Conservation (phyloP, 1,140 invertebrate genomes). For the Rhopalosiphum maidis region DNA sequence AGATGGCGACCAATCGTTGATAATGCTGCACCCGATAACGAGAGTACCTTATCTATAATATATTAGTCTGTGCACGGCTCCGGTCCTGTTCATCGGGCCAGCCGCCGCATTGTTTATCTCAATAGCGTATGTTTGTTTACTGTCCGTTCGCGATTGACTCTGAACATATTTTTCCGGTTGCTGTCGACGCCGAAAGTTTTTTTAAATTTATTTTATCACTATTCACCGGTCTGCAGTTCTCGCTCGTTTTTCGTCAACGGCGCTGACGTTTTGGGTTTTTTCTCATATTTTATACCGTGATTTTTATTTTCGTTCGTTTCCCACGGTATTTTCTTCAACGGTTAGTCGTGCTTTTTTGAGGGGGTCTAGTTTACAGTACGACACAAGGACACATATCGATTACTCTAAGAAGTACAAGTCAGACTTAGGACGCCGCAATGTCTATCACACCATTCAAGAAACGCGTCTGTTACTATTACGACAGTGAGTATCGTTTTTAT, state of each 20-base stretch:
- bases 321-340: background rate
- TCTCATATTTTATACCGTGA: background rate
- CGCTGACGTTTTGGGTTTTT: background rate
- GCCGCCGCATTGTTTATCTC: slow-evolving; percentile 47
- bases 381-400: background rate
- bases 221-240: background rate
- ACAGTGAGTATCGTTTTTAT: slow-evolving; percentile 81
- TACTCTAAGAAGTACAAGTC: background rate
- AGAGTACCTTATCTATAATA: too few relatives aligned
- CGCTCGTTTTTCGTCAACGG: background rate
- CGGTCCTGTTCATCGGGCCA: too few relatives aligned
- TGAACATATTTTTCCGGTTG: too few relatives aligned
- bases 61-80: too few relatives aligned
- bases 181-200: too few relatives aligned
- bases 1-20: too few relatives aligned
- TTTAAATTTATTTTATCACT: too few relatives aligned
- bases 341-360: slow-evolving; percentile 4
- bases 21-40: too few relatives aligned
- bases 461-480: slow-evolving; percentile 97
- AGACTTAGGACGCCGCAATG: slow-evolving; percentile 21
- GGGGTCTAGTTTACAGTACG: background rate
- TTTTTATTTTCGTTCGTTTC: background rate
- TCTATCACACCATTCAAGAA: slow-evolving; percentile 77
- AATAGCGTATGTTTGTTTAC: slow-evolving; percentile 57
- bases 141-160: slow-evolving; percentile 36